Conservation (phyloP, 1,140 invertebrate species). For the Leptinotarsa lineolata region DNA sequence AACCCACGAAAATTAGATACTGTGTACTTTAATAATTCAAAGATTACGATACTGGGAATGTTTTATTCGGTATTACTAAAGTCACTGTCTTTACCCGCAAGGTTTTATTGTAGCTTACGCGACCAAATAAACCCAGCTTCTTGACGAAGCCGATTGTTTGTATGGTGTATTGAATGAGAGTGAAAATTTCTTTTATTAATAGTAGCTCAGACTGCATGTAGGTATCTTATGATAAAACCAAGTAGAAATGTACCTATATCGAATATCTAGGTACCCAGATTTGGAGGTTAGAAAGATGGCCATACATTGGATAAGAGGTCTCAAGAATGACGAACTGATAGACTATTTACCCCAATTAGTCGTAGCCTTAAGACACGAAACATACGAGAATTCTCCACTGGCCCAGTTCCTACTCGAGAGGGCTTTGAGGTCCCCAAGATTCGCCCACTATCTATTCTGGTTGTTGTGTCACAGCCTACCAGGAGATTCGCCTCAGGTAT, state of each 20-base stretch:
- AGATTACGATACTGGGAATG: no score
- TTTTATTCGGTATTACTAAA: no score
- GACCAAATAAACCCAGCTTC: no score
- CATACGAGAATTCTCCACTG: slow-evolving; percentile 85
- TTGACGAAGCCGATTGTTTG: no score
- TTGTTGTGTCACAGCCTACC: slow-evolving; percentile 79
- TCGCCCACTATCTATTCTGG: slow-evolving; percentile 96
- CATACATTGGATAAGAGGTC: slow-evolving; percentile 76
- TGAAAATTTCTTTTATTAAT: neutral
- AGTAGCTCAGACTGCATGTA: no score
- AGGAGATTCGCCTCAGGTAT: slow-evolving; percentile 70
- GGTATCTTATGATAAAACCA: no score
- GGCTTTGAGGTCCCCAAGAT: slow-evolving; percentile 81
- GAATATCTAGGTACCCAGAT: slow-evolving; percentile 79
- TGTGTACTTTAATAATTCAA: no score
- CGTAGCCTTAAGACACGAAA: slow-evolving; percentile 92
- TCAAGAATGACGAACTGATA: slow-evolving; percentile 85
- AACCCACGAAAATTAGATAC: no score
- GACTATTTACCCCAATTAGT: slow-evolving; percentile 93
- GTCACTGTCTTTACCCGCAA: no score
- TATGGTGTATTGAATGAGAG: no score
- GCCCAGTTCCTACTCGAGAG: slow-evolving; percentile 82
- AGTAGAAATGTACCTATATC: no score
- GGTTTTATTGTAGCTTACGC: no score
- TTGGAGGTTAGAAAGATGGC: slow-evolving; percentile 82